phyloP scores from a whole-genome alignment of 2,797 vertebrate species.

The Sphaeramia orbicularis region DNA sequence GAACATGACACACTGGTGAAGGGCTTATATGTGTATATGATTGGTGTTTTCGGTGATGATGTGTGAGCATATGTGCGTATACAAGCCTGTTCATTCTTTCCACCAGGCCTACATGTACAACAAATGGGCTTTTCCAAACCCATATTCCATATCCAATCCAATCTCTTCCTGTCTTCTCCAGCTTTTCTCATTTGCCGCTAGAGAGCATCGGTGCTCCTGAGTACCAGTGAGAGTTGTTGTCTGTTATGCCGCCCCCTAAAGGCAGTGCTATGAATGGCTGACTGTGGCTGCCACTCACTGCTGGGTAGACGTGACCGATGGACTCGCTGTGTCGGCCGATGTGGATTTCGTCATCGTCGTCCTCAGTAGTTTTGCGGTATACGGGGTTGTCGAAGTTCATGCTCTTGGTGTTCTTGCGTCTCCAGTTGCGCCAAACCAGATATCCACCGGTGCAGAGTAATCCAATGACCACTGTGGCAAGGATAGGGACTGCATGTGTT shows the following conservation, averaged over 20 bases:
- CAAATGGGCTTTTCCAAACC: constrained; percentile 42
- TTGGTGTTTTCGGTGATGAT: constrained; percentile 40
- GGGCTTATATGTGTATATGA: constrained; percentile 42
- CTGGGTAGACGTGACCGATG: constrained; percentile 96
- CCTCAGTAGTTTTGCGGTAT: constrained; percentile 95
- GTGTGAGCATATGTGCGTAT: constrained; percentile 43
- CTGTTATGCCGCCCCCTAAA: constrained; percentile 82
- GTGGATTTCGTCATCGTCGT: constrained; percentile 97
- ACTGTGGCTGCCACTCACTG: constrained; percentile 91
- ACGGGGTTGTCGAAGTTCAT: constrained; percentile 99
- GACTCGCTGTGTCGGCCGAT: constrained; percentile 93
- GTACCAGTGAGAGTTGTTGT: constrained; percentile 88
- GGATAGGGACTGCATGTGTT: constrained; percentile 90
- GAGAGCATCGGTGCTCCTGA: constrained; percentile 84
- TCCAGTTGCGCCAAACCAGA: constrained; percentile 99
- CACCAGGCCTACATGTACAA: constrained; percentile 51
- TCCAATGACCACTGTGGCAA: constrained; percentile 92
- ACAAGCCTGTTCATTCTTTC: constrained; percentile 59
- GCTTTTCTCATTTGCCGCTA: constrained; percentile 80
- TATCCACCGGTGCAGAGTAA: constrained; percentile 93
- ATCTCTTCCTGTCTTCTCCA: constrained; percentile 16
- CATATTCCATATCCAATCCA: constrained; percentile 23
- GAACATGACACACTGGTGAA: constrained; percentile 21
- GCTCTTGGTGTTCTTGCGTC: constrained; percentile 98
- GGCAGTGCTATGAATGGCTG: constrained; percentile 87